Evolutionary conservation across 2,113 vertebrate genomes (phyloP).

Genomic region (Poeciliopsis prolifica): DNA sequence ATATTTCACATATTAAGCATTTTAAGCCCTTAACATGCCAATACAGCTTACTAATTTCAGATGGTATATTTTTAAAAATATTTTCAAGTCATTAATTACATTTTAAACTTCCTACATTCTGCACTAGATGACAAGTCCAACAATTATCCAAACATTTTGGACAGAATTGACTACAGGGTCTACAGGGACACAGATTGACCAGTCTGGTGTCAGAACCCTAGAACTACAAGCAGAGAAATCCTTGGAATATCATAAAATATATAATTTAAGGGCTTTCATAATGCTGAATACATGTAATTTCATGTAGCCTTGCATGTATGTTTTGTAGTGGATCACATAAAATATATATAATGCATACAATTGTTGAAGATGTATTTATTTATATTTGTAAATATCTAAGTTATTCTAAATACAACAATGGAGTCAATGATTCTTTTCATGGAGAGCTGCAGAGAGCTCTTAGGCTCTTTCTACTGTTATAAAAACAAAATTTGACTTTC

Average conservation of each 20-base stretch:
- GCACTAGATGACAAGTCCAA: neutral
- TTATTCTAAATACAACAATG: conserved; percentile 55
- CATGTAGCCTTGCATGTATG: conserved; percentile 75
- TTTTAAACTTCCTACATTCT: neutral
- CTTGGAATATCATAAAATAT: neutral
- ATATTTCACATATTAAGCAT: conserved; percentile 54
- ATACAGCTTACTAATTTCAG: neutral
- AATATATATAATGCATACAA: conserved; percentile 74
- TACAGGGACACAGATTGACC: conserved; percentile 57
- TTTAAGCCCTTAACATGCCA: conserved; percentile 57
- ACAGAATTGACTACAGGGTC: neutral
- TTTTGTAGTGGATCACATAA: conserved; percentile 78
- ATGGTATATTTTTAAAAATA: neutral
- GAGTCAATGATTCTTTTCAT: conserved; percentile 31
- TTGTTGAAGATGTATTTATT: conserved; percentile 83
- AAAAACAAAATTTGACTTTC: conserved; percentile 61
- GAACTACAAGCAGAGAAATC: neutral
- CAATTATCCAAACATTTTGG: neutral
- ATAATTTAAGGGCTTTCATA: conserved; percentile 66
- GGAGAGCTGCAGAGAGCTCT: conserved; percentile 36
- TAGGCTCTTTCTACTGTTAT: conserved; percentile 45
- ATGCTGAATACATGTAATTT: conserved; percentile 60
- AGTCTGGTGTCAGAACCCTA: conserved; percentile 57
- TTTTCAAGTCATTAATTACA: neutral
- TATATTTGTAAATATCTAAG: conserved; percentile 74